Conservation (phyloP, 2,113 vertebrate genomes). For the Mesoclemmys tuberculata region DNA sequence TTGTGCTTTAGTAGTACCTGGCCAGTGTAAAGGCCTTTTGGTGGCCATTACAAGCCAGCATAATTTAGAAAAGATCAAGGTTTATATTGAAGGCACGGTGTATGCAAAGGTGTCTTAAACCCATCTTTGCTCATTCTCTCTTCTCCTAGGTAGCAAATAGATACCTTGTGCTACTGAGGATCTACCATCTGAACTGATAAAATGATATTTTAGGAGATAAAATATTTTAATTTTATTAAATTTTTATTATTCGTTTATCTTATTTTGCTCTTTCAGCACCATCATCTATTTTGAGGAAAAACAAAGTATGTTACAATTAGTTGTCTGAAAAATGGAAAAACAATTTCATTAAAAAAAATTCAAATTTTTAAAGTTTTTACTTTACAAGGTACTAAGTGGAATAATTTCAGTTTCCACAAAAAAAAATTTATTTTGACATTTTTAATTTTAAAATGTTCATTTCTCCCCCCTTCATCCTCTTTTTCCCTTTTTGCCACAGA, state of each 20-base stretch:
- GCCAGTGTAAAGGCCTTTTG: not conserved
- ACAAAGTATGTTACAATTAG: no score
- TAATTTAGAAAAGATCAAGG: not conserved
- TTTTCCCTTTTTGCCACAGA: no score
- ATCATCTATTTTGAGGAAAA: no score
- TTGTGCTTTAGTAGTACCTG: not conserved
- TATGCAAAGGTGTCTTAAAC: not conserved
- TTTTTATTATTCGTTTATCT: no score
- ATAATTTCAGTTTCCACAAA: not conserved
- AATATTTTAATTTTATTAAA: not conserved
- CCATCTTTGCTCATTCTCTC: not conserved
- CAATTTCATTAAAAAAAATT: no score
- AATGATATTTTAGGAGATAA: not conserved
- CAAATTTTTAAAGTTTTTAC: no score
- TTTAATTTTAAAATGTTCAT: no score
- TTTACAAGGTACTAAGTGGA: not conserved
- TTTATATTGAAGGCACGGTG: not conserved
- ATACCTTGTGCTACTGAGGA: not conserved
- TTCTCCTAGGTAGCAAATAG: not conserved
- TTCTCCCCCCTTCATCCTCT: no score
- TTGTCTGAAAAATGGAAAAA: no score
- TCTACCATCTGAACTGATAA: not conserved
- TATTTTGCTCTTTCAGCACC: no score
- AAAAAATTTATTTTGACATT: no score
- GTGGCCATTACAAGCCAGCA: not conserved